Conservation (phyloP, 1,140 invertebrate species). For the Idris sp. region DNA sequence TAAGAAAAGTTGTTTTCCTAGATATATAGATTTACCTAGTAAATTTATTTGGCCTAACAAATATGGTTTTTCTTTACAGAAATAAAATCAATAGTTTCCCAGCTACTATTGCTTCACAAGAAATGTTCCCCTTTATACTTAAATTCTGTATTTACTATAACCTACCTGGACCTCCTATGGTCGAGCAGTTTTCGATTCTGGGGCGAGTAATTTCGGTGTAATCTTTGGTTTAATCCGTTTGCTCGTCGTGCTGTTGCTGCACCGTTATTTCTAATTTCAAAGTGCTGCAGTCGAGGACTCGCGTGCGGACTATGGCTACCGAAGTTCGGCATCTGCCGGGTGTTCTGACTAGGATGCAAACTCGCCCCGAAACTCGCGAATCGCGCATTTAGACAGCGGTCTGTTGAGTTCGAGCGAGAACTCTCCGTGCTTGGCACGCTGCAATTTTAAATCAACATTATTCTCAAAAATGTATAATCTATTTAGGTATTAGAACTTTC, state of each 20-base stretch:
- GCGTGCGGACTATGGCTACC: conserved; percentile 73
- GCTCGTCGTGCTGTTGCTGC: conserved; percentile 25
- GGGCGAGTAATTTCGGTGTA: conserved; percentile 64
- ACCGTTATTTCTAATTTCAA: conserved; percentile 63
- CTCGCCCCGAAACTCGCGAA: conserved; percentile 70
- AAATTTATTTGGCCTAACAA: too few species aligned
- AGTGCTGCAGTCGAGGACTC: conserved; percentile 74
- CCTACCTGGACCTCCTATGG: conserved; percentile 66
- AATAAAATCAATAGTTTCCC: too few species aligned
- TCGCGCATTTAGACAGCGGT: conserved; percentile 71
- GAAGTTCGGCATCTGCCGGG: conserved; percentile 75
- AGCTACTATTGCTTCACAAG: too few species aligned
- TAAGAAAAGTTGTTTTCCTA: too few species aligned
- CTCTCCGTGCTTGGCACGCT: conserved; percentile 71
- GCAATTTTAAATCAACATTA: conserved; percentile 6
- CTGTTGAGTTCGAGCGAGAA: conserved; percentile 75
- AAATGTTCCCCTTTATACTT: too few species aligned
- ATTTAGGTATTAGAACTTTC: too few species aligned
- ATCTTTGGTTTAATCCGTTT: conserved; percentile 38
- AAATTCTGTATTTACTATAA: too few species aligned
- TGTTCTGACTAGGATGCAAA: conserved; percentile 75
- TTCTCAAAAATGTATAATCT: background rate
- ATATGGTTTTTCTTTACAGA: too few species aligned
- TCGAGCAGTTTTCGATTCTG: conserved; percentile 72
- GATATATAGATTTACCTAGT: too few species aligned